A percentile compares a stretch with the other conserved stretches of the same genome.
These are phyloP conservation scores for Microctonus hyperodae DNA, from an alignment of 2,888 invertebrate species.

Conservation along the genomic window DNA sequence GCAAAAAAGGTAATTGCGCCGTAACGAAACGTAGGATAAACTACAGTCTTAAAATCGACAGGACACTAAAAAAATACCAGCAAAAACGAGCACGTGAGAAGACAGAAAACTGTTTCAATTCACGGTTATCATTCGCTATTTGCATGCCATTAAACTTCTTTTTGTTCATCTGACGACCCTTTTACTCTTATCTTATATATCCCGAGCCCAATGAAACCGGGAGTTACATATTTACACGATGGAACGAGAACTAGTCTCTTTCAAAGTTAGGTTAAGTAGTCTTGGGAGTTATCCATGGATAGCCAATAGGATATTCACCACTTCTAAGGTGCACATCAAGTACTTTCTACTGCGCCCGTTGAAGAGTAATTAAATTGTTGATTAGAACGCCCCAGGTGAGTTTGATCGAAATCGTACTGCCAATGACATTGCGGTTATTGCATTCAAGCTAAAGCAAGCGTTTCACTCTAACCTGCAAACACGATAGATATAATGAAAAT, in stretches of 20 bases:
- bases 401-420: constrained; percentile 18
- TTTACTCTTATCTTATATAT: not conserved
- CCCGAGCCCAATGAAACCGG: not conserved
- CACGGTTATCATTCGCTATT: constrained; percentile 19
- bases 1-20: constrained; percentile 27
- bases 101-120: not conserved
- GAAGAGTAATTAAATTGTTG: constrained; percentile 26
- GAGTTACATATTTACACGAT: constrained; percentile 2
- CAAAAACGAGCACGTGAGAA: not conserved
- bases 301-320: constrained; percentile 7
- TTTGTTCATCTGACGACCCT: constrained; percentile 7
- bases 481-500: too few species aligned
- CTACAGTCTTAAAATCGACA: constrained; percentile 14
- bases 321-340: not conserved
- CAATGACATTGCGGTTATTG: constrained; percentile 12
- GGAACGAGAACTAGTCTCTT: not conserved
- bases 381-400: constrained; percentile 27
- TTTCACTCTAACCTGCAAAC: constrained; percentile 9
- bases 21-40: constrained; percentile 6
- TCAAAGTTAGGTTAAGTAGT: constrained; percentile 2
- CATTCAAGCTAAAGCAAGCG: constrained; percentile 11
- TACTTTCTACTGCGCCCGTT: not conserved
- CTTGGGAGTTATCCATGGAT: constrained; percentile 1
- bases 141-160: constrained; percentile 26
- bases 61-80: constrained; percentile 13